Conservation (phyloP, 2,888 invertebrate genomes). For the Dasypogon diadema region DNA sequence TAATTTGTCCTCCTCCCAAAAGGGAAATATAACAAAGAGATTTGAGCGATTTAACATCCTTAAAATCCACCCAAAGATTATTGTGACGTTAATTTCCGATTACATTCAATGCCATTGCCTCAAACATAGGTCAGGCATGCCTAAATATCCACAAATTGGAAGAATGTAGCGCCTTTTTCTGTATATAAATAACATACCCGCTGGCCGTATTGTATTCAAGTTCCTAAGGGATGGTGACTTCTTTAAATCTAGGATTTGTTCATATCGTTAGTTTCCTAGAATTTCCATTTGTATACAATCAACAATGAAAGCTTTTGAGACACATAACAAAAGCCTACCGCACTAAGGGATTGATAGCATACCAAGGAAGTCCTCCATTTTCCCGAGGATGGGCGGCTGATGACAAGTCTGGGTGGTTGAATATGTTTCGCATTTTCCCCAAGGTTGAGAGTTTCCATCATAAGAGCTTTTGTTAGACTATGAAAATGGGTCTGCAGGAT, state of each 20-base stretch:
- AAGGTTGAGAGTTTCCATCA: constrained; percentile 3
- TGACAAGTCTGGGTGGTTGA: not conserved
- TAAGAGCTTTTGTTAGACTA: constrained; percentile 10
- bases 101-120: not conserved
- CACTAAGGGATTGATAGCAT: not conserved
- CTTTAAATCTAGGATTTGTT: constrained; percentile 2
- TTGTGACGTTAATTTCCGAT: not conserved
- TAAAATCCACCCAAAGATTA: not conserved
- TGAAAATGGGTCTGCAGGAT: constrained; percentile 20
- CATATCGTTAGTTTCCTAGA: constrained; percentile 30
- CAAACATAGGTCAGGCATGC: not conserved
- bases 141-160: constrained; percentile 1
- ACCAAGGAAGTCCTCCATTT: constrained; percentile 10
- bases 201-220: not conserved
- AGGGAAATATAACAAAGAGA: not conserved
- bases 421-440: constrained; percentile 27
- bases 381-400: constrained; percentile 15
- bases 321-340: constrained; percentile 32
- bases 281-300: constrained; percentile 42
- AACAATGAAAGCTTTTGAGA: constrained; percentile 40
- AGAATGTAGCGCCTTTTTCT: not conserved
- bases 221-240: not conserved
- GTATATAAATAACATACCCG: not conserved
- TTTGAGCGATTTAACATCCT: not conserved
- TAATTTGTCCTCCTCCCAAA: not conserved